Evolutionary conservation across 2,113 vertebrate species (phyloP), one percentile per base, ranked within the genome.

Genomic region (Tautogolabrus adspersus): DNA sequence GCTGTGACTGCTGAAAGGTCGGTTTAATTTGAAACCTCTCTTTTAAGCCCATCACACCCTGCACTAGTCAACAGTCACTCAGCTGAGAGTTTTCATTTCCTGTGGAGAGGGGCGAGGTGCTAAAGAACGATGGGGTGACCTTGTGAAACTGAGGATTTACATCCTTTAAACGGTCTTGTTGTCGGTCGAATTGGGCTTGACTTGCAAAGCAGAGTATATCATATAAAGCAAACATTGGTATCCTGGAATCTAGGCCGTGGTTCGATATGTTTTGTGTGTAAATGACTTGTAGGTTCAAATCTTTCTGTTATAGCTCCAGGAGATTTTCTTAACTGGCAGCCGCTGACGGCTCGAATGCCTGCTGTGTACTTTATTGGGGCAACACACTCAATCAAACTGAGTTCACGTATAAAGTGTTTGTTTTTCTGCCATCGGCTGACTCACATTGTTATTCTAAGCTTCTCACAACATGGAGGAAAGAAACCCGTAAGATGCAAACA

Each of bases 11-110:
- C 54, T 21, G 19, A 60, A 73, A 77, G 40, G 55, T 59, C 6
- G 8, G 5, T 75, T 75, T 75, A 22, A 77, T 72, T 79, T n/a
- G 4, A 47, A 72, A 47, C 66, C 21, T 55, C 19, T 67, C 30
- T 57, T 3, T 88, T 82, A 61, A 19, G 67, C 44, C 59, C 51
- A 79, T 66, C 34, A 10, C 52, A 38, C 1, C 8, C 34, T 10
- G 58, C 13, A 0, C n/a, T 42, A 22, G 60, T 57, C 10, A 2
- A 51, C 47, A 56, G 66, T 46, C 11, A 37, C 22, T 16, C 18
- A 70, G 34, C 66, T 52, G 56, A 23, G 18, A 60, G 47, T 54
- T 73, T 2, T 1, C 13, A 5, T 30, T 78, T 69, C 49, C 42
- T 5, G 15, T 3, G 10, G 61, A 64, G 44, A 55, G 18, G 11